Conservation (phyloP, 2,797 vertebrate species). For the Corythornis leucogaster region DNA sequence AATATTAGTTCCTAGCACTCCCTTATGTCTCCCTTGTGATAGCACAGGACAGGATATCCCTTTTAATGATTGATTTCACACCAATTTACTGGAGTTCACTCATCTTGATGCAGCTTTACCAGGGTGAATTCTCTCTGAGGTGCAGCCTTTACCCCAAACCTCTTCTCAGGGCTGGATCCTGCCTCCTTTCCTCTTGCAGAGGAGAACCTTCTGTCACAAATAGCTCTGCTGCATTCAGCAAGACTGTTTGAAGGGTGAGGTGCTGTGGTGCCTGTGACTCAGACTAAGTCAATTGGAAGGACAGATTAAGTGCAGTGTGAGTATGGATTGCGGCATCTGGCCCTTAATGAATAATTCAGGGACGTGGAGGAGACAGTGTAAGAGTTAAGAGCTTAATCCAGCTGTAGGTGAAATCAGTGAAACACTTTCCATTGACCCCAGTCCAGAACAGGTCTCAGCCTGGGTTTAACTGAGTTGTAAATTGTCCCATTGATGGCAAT, state of each 20-base stretch:
- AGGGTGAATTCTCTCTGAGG: not conserved
- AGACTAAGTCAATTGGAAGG: conserved; percentile 44
- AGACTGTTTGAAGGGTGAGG: not conserved
- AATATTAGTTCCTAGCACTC: conserved; percentile 6
- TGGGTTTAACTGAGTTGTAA: not conserved
- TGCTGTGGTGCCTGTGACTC: conserved; percentile 19
- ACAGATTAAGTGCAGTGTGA: conserved; percentile 4
- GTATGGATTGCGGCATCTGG: conserved; percentile 33
- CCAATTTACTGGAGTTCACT: conserved; percentile 16
- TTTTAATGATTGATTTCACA: conserved; percentile 34
- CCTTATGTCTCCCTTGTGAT: not conserved
- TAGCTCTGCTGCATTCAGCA: not conserved
- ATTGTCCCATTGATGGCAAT: not conserved
- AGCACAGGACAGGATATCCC: not conserved
- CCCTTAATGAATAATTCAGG: conserved; percentile 46
- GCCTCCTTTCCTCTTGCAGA: not conserved
- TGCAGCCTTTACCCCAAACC: not conserved
- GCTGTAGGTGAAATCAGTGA: conserved; percentile 5
- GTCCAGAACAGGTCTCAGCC: not conserved
- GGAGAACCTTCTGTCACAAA: not conserved
- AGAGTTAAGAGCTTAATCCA: conserved; percentile 29
- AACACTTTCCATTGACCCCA: not conserved
- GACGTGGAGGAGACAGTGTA: not conserved
- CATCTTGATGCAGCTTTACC: not conserved
- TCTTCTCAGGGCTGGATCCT: not conserved